Evolutionary conservation across 2,113 vertebrate genomes (phyloP), one percentile per base, ranked within the genome.

Genomic region (Herpetotheres cachinnans): DNA sequence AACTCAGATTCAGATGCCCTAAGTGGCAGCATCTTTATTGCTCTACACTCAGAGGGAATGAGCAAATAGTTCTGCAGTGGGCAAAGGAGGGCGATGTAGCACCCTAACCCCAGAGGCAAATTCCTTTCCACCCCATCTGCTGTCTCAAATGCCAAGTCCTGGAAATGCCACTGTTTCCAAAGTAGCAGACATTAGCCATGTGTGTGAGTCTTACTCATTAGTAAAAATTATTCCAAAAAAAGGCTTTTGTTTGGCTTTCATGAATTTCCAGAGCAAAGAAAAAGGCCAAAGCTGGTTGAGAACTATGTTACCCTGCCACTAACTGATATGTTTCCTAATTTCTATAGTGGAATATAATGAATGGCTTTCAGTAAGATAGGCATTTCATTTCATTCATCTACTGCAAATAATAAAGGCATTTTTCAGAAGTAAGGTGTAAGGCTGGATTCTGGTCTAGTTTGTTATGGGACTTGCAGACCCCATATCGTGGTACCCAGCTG

Each of bases 81-180:
- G 81, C 63, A 97, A 32, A 82, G 73, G 78, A 89, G 77, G 49
- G 18, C 3, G 2, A 71, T 88, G 61, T 30, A 93, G 76, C 8
- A 0, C 94, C 96, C 90, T 95, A 93, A 83, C 83, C 91, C 94
- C 85, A 92, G 84, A 96, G 97, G 96, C 94, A 95, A 94, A 93
- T 94, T 97, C 90, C 71, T 88, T 97, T 97, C 94, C 74, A 91
- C 81, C 89, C 94, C 95, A 97, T 97, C 96, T 97, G 97, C 95
- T 40, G 2, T 86, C 93, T 97, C 78, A 95, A 97, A 94, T 96
- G 97, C 86, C 90, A 97, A 93, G 90, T 85, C 90, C 83, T 84
- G 91, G 88, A 88, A 97, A 96, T 95, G 93, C 78, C 81, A 77
- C 86, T 88, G 85, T 85, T 97, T 97, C 88, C 95, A 90, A 91